These are phyloP conservation scores for Chamaea fasciata DNA, from an alignment of 2,113 vertebrate genomes.

Conservation along the genomic window DNA sequence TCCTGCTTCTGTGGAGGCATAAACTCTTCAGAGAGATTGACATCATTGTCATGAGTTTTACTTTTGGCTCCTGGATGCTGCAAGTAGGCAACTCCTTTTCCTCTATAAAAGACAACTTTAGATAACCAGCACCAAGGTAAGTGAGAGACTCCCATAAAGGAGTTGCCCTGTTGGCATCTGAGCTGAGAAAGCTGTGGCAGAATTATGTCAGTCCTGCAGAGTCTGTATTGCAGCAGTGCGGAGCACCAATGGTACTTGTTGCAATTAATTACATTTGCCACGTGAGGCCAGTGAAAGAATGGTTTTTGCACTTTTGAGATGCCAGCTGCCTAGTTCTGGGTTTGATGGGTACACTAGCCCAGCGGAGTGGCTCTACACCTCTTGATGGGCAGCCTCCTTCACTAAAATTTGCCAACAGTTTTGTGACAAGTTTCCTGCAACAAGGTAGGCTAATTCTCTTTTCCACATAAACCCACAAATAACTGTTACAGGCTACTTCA, in stretches of 20 bases:
- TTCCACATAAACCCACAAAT: neutral
- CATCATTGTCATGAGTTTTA: neutral
- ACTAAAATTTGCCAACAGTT: neutral
- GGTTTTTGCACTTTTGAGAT: neutral
- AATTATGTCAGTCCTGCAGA: neutral
- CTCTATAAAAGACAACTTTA: neutral
- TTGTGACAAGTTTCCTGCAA: neutral
- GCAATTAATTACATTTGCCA: neutral
- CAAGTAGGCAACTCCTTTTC: neutral
- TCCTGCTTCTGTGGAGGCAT: neutral
- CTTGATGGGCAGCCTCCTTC: neutral
- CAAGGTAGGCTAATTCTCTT: neutral
- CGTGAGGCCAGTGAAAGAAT: neutral
- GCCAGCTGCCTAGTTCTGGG: neutral
- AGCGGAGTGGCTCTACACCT: too few species aligned
- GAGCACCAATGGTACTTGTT: neutral
- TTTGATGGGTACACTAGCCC: neutral
- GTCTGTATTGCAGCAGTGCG: fast-evolving
- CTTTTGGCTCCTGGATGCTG: neutral
- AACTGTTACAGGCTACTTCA: neutral
- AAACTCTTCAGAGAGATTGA: neutral
- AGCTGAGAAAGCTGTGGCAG: neutral
- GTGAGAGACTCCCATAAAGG: neutral
- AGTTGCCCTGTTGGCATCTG: neutral
- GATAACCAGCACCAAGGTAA: neutral